Evolutionary conservation across 2,888 invertebrate genomes (phyloP), one percentile per base, ranked within the genome.

Genomic region (Cynaeus angustus): DNA sequence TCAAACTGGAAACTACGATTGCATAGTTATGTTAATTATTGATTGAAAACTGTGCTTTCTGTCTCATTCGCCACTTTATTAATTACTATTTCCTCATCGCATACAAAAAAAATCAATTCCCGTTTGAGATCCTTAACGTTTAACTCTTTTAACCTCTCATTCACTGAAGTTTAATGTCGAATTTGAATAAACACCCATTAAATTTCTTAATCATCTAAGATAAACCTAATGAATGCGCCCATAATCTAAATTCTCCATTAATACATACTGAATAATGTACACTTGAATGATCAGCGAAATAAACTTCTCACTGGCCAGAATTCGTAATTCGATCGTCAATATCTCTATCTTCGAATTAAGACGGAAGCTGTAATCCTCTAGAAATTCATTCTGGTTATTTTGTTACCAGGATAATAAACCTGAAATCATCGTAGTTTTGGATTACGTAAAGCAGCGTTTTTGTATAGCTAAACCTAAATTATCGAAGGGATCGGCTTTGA

Each of bases 381-480:
- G 33, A 12, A 53, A 7, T 55, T 56, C 16, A 43, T 56, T 43
- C 59, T 59, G 45, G 13, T 59, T 59, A 30, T 59, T 59, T 46
- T 46, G 16, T 46, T 46, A n/a, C 8, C 12, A 14, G 46, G 14
- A 46, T 46, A 46, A 46, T 46, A 46, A 0, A 13, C 13, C 7
- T 43, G 12, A 4, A 14, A 14, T 33, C 12, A 43, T 43, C 12
- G 10, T 43, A 10, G 43, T 43, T 12, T 43, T 9, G 46, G 8
- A 46, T 46, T 46, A 46, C 46, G 46, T 26, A 46, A 46, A 14
- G 13, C 13, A n/a, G 21, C 26, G 14, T 46, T 46, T 46, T 26
- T 46, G 26, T 46, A 13, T 16, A 21, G 8, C 1, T n/a, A 46
- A 5, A 21, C 9, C 26, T 16, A 5, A 52, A 30, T 52, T 30